These are phyloP conservation scores for Schrankia costaestrigalis DNA, from an alignment of 2,888 invertebrate genomes.

Conservation along the genomic window DNA sequence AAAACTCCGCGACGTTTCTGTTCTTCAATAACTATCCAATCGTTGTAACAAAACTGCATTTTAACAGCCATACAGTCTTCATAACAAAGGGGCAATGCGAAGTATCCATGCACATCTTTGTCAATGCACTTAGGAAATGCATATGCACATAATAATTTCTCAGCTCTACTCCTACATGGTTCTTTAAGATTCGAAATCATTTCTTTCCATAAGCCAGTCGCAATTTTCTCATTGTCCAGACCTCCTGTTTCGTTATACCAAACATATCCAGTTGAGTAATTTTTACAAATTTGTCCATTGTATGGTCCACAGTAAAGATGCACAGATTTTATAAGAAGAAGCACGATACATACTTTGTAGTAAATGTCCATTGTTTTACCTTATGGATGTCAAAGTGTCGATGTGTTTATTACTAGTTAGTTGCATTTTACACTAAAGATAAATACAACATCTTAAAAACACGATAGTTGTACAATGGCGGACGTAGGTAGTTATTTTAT, in stretches of 20 bases:
- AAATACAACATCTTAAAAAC: slow-evolving; percentile 41
- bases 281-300: slow-evolving; percentile 90
- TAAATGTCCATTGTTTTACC: slow-evolving; percentile 61
- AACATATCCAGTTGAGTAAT: slow-evolving; percentile 84
- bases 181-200: slow-evolving; percentile 89
- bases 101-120: slow-evolving; percentile 83
- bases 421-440: slow-evolving; percentile 60
- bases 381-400: slow-evolving; percentile 50
- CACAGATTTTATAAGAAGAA: slow-evolving; percentile 67
- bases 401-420: slow-evolving; percentile 47
- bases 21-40: slow-evolving; percentile 95
- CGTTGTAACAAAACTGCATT: slow-evolving; percentile 94
- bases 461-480: slow-evolving; percentile 69
- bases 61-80: slow-evolving; percentile 96
- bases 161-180: slow-evolving; percentile 92
- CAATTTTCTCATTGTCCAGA: slow-evolving; percentile 91
- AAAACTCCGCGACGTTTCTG: slow-evolving; percentile 89
- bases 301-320: slow-evolving; percentile 92
- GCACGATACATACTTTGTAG: slow-evolving; percentile 55
- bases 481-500: slow-evolving; percentile 53
- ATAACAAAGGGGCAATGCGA: slow-evolving; percentile 89
- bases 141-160: slow-evolving; percentile 94
- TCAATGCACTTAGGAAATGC: slow-evolving; percentile 93
- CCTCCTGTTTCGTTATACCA: slow-evolving; percentile 90
- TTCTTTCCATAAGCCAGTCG: slow-evolving; percentile 91